Evolutionary conservation across 1,140 invertebrate genomes (phyloP).

Genomic region (Ips typographus): DNA sequence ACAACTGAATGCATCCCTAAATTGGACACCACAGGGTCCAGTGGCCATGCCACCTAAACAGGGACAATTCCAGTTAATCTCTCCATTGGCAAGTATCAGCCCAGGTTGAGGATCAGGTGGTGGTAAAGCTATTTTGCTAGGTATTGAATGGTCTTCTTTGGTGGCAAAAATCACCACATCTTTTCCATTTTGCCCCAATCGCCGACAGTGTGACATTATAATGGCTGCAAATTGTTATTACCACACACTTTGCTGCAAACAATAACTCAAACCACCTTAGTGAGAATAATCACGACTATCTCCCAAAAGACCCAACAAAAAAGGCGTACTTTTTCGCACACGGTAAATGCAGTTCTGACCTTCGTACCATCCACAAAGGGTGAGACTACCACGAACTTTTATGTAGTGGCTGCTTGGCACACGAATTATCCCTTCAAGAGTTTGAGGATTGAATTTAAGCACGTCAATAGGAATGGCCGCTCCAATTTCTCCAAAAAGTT

Average conservation of each 20-base stretch:
- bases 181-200: constrained; percentile 64
- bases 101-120: constrained; percentile 75
- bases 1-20: constrained; percentile 91
- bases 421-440: constrained; percentile 57
- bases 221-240: neutral
- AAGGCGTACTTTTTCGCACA: constrained; percentile 57
- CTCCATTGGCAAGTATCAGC: constrained; percentile 81
- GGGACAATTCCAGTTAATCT: constrained; percentile 96
- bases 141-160: constrained; percentile 73
- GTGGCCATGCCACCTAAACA: constrained; percentile 95
- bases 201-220: constrained; percentile 56
- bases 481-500: constrained; percentile 63
- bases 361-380: constrained; percentile 58
- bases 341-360: constrained; percentile 57
- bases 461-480: constrained; percentile 58
- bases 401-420: constrained; percentile 59
- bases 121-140: constrained; percentile 72
- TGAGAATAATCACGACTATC: constrained; percentile 51
- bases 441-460: constrained; percentile 57
- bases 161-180: constrained; percentile 83
- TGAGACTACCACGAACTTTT: constrained; percentile 60
- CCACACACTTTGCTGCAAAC: too few species aligned
- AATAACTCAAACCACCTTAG: constrained; percentile 19
- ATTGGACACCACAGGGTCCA: constrained; percentile 91
- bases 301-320: constrained; percentile 49